phyloP scores from a whole-genome alignment of 2,113 vertebrate genomes.

The Smithornis capensis region DNA sequence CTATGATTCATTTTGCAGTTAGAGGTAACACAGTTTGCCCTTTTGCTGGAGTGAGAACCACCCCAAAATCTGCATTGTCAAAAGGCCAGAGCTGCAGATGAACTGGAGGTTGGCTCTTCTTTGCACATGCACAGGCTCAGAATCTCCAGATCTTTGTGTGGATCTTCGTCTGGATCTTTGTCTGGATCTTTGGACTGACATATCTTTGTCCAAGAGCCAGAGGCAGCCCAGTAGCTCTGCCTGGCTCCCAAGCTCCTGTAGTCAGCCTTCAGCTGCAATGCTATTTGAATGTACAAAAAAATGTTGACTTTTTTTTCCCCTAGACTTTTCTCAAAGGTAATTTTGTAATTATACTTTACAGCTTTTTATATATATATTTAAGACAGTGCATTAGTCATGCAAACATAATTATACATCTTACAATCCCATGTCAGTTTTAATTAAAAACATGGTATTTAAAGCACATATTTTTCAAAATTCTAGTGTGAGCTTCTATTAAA shows the following conservation, averaged over 20 bases:
- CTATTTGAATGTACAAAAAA: neutral
- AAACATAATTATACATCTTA: neutral
- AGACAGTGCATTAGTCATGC: neutral
- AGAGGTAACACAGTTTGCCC: neutral
- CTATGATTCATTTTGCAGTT: neutral
- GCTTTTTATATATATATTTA: neutral
- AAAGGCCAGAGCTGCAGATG: neutral
- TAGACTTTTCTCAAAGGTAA: neutral
- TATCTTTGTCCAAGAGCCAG: neutral
- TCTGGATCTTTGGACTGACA: neutral
- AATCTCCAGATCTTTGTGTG: neutral
- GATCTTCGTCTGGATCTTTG: neutral
- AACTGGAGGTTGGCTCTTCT: neutral
- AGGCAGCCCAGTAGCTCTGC: neutral
- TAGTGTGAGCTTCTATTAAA: neutral
- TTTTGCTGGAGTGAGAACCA: neutral
- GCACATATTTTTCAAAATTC: neutral
- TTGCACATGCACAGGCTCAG: neutral
- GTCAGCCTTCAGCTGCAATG: neutral
- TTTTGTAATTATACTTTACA: neutral
- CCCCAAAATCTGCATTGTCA: neutral
- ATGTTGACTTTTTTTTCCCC: rapidly evolving
- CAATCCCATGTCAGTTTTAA: neutral
- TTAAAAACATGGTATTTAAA: constrained; percentile 14
- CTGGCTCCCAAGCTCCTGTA: neutral